Evolutionary conservation across 2,797 vertebrate genomes (phyloP), one percentile per base, ranked within the genome.

Genomic region (Chelonia mydas): DNA sequence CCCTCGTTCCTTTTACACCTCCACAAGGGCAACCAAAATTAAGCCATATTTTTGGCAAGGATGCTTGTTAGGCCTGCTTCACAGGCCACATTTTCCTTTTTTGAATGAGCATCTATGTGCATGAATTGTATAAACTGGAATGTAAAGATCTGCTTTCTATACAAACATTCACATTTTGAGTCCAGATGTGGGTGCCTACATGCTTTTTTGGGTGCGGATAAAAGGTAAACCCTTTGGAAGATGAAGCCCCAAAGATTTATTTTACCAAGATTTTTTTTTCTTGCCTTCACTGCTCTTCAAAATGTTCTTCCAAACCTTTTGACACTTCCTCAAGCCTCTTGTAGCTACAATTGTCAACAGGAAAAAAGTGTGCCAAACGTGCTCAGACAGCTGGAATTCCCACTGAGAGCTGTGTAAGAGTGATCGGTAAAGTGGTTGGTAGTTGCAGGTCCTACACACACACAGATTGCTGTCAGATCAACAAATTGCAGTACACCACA

Each of bases 291-390:
- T 93, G 1, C 12, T 59, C 33, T 27, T 3, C 84, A 1, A 61
- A 33, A 61, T 61, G 16, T 83, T 95, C 27, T 88, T 94, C 94
- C 23, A 74, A 91, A 54, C 3, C 88, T 61, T 87, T 11, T 89
- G n/a, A 25, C 65, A 1, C 13, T 28, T 89, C 3, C 21, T 91
- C 83, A 33, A 65, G 16, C 9, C 88, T 15, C 88, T 15, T 88
- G 83, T 33, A 88, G 49, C 0, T 55, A 33, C 65, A 21, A 2
- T 31, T 49, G 2, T 76, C 28, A 45, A 9, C 31, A 15, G 31
- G 23, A 61, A 77, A 77, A 65, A 47, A 37, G 61, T 68, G 0
- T 37, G 37, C 65, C 9, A 55, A 7, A 87, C 83, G 65, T 90
- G 31, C n/a, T 10, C 27, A 84, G 33, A 33, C 19, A 76, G 11